phyloP scores from a whole-genome alignment of 2,797 vertebrate genomes.

The Syngnathus acus region DNA sequence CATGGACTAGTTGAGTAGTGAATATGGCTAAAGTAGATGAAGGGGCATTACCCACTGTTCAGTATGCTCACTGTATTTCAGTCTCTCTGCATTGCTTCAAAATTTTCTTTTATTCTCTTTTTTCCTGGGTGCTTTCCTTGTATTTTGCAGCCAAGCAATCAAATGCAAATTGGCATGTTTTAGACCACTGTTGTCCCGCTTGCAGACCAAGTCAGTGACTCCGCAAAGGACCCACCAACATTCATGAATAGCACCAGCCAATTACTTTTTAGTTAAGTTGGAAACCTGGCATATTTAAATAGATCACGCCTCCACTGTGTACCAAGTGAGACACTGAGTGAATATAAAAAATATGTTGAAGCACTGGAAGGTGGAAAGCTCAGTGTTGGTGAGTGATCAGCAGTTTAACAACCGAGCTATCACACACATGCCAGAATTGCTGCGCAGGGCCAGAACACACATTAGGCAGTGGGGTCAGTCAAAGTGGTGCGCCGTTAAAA shows the following conservation, averaged over 20 bases:
- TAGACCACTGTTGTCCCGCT: slow-evolving; percentile 48
- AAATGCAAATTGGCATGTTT: slow-evolving; percentile 68
- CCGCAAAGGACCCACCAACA: slow-evolving; percentile 59
- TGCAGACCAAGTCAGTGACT: slow-evolving; percentile 56
- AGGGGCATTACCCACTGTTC: slow-evolving; percentile 27
- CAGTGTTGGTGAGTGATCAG: slow-evolving; percentile 3
- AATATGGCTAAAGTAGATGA: slow-evolving; percentile 45
- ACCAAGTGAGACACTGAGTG: slow-evolving; percentile 37
- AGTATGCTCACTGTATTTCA: slow-evolving; percentile 14
- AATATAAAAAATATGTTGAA: slow-evolving; percentile 10
- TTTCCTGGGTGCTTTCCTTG: slow-evolving; percentile 25
- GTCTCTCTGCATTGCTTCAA: slow-evolving; percentile 15
- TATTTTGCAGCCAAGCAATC: slow-evolving; percentile 57
- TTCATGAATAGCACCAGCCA: slow-evolving; percentile 32
- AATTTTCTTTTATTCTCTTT: slow-evolving; percentile 18
- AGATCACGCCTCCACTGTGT: slow-evolving; percentile 46
- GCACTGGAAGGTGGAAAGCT: slow-evolving; percentile 23
- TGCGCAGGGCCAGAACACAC: neutral
- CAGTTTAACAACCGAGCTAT: slow-evolving; percentile 18
- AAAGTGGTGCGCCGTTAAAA: slow-evolving; percentile 20
- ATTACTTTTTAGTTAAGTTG: slow-evolving; percentile 48
- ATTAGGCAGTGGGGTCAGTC: slow-evolving; percentile 20
- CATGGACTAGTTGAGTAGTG: slow-evolving; percentile 27
- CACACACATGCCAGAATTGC: neutral
- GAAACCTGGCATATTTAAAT: slow-evolving; percentile 57